A percentile compares a stretch with the other conserved stretches of the same genome.
These are phyloP conservation scores for Hemiscyllium ocellatum DNA, from an alignment of 2,113 vertebrate species.

Conservation along the genomic window DNA sequence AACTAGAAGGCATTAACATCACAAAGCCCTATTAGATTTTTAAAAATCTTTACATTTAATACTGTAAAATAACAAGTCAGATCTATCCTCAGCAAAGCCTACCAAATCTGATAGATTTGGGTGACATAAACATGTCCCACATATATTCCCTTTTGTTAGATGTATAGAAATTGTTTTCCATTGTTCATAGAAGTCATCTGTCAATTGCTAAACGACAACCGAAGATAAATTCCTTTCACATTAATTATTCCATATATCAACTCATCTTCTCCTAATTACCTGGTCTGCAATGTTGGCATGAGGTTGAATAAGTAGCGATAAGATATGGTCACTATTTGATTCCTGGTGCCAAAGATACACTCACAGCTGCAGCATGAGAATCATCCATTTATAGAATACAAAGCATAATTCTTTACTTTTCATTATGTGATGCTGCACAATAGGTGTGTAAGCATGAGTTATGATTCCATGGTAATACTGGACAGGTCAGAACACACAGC, in stretches of 20 bases:
- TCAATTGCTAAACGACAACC: background rate
- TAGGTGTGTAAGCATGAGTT: too few relatives aligned
- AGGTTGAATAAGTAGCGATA: background rate
- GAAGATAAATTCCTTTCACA: background rate
- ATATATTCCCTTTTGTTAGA: background rate
- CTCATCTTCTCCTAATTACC: background rate
- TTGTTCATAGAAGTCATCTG: background rate
- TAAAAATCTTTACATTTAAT: background rate
- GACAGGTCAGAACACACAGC: too few relatives aligned
- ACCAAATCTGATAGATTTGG: background rate
- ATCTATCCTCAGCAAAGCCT: background rate
- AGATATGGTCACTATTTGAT: background rate
- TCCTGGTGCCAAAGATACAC: background rate
- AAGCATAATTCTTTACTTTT: background rate
- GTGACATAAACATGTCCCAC: background rate
- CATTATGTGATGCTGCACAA: background rate
- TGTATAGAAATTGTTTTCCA: background rate
- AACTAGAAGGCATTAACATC: background rate
- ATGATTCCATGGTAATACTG: too few relatives aligned
- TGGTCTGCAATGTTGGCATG: background rate
- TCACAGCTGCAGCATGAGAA: background rate
- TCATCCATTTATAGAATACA: background rate
- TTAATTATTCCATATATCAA: background rate
- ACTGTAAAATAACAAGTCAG: background rate
- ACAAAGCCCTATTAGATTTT: background rate